Percentiles rank a stretch among this genome's conserved stretches.
Conservation (phyloP, 2,888 invertebrate genomes). For the Thereva unica region DNA sequence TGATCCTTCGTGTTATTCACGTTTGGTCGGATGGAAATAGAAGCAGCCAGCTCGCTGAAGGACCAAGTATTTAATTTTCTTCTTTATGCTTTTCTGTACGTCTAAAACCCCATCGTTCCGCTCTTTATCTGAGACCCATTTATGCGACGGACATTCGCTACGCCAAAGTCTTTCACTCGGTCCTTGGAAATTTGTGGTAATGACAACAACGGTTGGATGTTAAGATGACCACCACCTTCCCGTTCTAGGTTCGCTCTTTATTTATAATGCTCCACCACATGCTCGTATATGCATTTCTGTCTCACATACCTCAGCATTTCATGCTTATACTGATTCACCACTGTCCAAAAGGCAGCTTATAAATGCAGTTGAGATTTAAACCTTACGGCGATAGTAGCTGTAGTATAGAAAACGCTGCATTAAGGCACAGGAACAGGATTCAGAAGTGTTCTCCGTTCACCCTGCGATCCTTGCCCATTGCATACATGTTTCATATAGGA, state of each 20-base stretch:
- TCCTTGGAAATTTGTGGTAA: slow-evolving; percentile 36
- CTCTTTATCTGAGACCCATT: slow-evolving; percentile 26
- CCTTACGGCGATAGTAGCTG: slow-evolving; percentile 32
- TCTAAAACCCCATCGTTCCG: slow-evolving; percentile 22
- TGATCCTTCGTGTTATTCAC: slow-evolving; percentile 28
- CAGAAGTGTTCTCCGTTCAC: neutral
- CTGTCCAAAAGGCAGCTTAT: slow-evolving; percentile 21
- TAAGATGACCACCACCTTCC: slow-evolving; percentile 37
- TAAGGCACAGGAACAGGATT: slow-evolving; percentile 1
- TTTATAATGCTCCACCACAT: neutral
- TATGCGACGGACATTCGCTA: slow-evolving; percentile 22
- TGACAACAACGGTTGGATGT: slow-evolving; percentile 38
- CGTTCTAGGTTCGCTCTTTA: neutral
- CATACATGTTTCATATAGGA: too few relatives aligned
- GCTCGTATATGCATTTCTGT: slow-evolving; percentile 13
- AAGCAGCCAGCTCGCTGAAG: slow-evolving; percentile 19
- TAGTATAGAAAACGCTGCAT: slow-evolving; percentile 2
- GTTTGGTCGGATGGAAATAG: slow-evolving; percentile 26
- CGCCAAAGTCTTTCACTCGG: slow-evolving; percentile 26
- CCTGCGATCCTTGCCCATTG: neutral
- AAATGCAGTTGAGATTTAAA: slow-evolving; percentile 34
- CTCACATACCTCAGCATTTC: slow-evolving; percentile 19
- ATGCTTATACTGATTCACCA: slow-evolving; percentile 21
- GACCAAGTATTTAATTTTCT: slow-evolving; percentile 38
- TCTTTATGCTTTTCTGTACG: slow-evolving; percentile 22